Conservation (phyloP, 2,797 vertebrate species). For the Phrynocephalus guinanensis region DNA sequence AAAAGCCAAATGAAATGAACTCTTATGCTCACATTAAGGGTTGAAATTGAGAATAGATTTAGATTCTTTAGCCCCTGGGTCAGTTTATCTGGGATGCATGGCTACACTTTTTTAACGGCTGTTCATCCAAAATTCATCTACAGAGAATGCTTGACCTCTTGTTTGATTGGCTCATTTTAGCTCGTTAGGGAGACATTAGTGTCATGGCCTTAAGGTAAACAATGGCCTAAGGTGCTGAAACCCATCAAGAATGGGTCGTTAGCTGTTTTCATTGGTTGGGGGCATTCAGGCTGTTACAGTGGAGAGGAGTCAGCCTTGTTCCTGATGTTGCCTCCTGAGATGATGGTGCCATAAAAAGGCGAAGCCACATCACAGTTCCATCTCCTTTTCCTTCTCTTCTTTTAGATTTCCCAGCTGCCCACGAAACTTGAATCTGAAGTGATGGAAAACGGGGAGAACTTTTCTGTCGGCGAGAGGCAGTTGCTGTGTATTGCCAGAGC, state of each 20-base stretch:
- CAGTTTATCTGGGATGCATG: too few species aligned
- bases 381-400: conserved; percentile 18
- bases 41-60: not conserved
- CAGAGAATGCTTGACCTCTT: not conserved
- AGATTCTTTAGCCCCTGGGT: not conserved
- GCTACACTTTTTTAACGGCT: too few species aligned
- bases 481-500: conserved; percentile 89
- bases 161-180: too few species aligned
- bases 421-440: conserved; percentile 92
- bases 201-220: too few species aligned
- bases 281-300: not conserved
- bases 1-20: not conserved
- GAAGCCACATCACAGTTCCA: not conserved
- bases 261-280: not conserved
- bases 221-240: too few species aligned
- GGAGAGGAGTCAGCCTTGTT: not conserved
- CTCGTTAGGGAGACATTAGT: too few species aligned
- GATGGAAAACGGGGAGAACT: conserved; percentile 92
- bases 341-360: not conserved
- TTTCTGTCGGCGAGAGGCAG: conserved; percentile 91
- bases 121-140: too few species aligned
- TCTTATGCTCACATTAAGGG: too few species aligned
- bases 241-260: too few species aligned
- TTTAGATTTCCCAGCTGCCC: conserved; percentile 88
- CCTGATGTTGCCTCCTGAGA: not conserved